Conservation (phyloP, 2,113 vertebrate genomes). For the Indicator maculatus region DNA sequence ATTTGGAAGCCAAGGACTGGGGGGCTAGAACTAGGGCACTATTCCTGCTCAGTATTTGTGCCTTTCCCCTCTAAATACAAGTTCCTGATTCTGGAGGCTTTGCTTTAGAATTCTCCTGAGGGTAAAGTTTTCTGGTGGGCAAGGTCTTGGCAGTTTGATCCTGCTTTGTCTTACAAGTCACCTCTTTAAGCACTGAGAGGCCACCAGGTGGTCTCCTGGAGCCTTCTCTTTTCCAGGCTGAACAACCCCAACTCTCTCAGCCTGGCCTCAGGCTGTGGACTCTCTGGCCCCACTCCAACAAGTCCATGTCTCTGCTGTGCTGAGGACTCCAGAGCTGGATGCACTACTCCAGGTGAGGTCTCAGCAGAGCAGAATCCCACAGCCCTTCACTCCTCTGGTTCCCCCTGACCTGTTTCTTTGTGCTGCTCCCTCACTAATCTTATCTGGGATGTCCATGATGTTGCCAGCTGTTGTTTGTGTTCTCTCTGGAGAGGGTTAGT, state of each 20-base stretch:
- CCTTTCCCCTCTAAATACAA: not conserved
- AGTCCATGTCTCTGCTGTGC: no score
- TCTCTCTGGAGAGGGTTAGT: not conserved
- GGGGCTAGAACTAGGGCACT: not conserved
- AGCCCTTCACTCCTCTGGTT: not conserved
- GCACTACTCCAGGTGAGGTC: no score
- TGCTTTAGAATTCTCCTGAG: not conserved
- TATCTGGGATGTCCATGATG: rapidly evolving
- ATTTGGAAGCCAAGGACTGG: not conserved
- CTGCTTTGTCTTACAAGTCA: rapidly evolving
- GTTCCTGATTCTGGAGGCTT: not conserved
- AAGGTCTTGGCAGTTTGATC: not conserved
- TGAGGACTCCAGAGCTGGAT: no score
- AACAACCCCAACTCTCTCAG: no score
- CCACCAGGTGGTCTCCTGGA: no score
- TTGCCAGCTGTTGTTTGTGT: not conserved
- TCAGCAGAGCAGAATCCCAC: not conserved
- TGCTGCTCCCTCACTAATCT: rapidly evolving
- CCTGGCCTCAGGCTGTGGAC: no score
- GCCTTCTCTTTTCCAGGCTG: no score
- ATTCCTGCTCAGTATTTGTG: not conserved
- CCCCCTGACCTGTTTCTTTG: not conserved
- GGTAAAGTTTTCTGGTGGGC: rapidly evolving
- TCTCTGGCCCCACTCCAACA: no score
- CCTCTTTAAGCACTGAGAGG: not conserved